Base-by-base conservation (phyloP, 2,888 invertebrate genomes). In the Fissipunctia ypsillon region DNA sequence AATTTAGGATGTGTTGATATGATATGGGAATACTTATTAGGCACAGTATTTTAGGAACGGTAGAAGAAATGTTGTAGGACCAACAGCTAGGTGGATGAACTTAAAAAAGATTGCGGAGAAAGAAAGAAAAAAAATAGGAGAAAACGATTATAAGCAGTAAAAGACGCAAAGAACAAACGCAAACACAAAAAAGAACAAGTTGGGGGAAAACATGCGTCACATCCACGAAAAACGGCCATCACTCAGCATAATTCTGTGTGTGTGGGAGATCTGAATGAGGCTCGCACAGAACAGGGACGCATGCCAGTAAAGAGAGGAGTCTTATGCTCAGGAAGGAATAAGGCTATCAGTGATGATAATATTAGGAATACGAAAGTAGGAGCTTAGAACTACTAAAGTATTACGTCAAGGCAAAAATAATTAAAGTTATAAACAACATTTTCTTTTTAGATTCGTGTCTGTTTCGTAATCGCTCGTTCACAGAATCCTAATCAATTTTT, bases 401-500 rank as follows among this genome's bases (percentile, higher is more conserved):
- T 68, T 43, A 69, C 38, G 3, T 73, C 22, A 45, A 28, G 38
- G 28, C 41, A 48, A 64, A 54, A 75, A 16, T 16, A 1, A 67
- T 14, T 16, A 31, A 68, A 68, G 19, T 43, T 54, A 10, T 16
- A 12, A 70, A 28, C 16, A 43, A 14, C 1, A 28, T 31, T 52
- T 16, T 45, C 14, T n/a, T 45, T 45, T 19, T 19, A 31, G 16
- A 57, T 70, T 78, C 35, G 19, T 41, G 19, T 48, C 45, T 3
- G 14, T 45, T 9, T 54, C 31, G 14, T 64, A 67, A 67, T 64
- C 50, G n/a, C 38, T 38, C 7, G 41, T 69, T 25, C 22, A 57
- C n/a, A 64, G 25, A 50, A 83, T 70, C 25, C 54, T 60, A 66
- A 79, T 83, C 38, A 41, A 14, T 56, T 77, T 68, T 56, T 43